Evolutionary conservation across 2,888 invertebrate genomes (phyloP), one percentile per base, ranked within the genome.

Genomic region (Helleia helle): DNA sequence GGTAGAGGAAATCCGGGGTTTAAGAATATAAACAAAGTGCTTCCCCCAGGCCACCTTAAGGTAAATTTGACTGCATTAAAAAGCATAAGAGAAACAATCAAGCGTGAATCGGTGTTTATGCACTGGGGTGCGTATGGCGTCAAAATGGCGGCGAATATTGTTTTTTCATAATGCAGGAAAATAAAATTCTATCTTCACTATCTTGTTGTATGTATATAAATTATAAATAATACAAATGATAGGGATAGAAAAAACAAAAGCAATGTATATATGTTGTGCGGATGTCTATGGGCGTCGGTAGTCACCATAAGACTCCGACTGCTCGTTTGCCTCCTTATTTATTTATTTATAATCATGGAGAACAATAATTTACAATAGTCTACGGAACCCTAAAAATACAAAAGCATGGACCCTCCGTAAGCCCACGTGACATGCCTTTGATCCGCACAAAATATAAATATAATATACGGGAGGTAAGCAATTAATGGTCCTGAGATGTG

Each of bases 371-470:
- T n/a, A n/a, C n/a, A n/a, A 17, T 11, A 31, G 5, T 22, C 18
- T 47, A 48, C 42, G 47, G 52, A 46, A 49, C 51, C 34, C 34
- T 12, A 51, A 50, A 59, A 52, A 54, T 55, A 57, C n/a, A n/a
- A n/a, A n/a, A n/a, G n/a, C n/a, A n/a, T 50, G 51, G 43, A 55
- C 55, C 57, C 54, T 52, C 47, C 14, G 49, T 46, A 50, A 52
- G 55, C 52, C 54, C 46, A 64, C 57, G 60, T 67, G 71, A 67
- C 62, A 59, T 64, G 59, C 60, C 70, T 74, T 75, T 75, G 72
- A 73, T 73, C 69, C 56, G 31, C 46, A 48, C 43, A 59, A 63
- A 48, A 42, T 38, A 42, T 42, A 46, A 50, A 66, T 58, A 62
- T 51, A 51, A 51, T 51, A 41, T 45, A 51, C 56, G 43, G 52